These are phyloP conservation scores for Sapajus apella DNA, from an alignment of 2,113 vertebrate genomes.

Conservation along the genomic window DNA sequence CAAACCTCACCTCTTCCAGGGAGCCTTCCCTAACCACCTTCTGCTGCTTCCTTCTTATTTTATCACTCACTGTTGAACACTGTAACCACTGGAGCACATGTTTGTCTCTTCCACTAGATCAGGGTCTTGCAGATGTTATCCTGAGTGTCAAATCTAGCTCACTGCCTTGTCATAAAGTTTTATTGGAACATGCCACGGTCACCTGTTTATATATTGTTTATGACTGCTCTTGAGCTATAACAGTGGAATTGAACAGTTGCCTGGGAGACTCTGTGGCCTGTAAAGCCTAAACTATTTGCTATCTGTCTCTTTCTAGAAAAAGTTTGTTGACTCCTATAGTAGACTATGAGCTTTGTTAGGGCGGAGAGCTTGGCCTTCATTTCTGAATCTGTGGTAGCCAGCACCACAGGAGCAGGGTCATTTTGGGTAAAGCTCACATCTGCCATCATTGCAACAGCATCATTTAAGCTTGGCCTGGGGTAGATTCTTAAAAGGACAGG, in stretches of 20 bases:
- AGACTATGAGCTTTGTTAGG: not conserved
- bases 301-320: not conserved
- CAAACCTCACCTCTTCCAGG: not conserved
- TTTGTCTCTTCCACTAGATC: not conserved
- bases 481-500: not conserved
- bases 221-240: not conserved
- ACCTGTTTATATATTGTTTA: not conserved
- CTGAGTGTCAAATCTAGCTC: not conserved
- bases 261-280: not conserved
- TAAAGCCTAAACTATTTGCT: not conserved
- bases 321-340: not conserved
- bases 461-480: not conserved
- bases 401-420: not conserved
- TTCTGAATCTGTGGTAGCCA: not conserved
- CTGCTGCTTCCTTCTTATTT: not conserved
- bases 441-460: not conserved
- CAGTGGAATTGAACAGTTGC: not conserved
- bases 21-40: not conserved
- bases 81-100: not conserved
- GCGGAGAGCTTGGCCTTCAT: not conserved
- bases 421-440: not conserved
- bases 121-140: not conserved
- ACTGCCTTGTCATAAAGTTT: not conserved
- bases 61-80: not conserved
- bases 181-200: not conserved